Evolutionary conservation across 2,888 invertebrate genomes (phyloP).

Genomic region (Stenchaetothrips biformis): DNA sequence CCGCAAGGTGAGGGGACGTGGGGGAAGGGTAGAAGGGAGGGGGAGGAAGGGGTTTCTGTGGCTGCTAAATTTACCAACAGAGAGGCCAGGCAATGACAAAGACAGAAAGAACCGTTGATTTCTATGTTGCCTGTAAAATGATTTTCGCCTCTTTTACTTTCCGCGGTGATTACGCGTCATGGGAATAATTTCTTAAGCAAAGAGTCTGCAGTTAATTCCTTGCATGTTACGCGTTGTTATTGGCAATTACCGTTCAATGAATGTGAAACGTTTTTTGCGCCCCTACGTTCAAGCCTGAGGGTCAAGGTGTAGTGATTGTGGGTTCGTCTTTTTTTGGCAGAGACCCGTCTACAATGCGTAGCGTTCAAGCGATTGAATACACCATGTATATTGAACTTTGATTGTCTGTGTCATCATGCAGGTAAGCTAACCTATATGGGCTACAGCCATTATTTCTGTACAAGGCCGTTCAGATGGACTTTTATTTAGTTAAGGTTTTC

Average conservation of each 20-base stretch:
- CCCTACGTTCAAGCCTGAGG: background rate
- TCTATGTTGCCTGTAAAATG: background rate
- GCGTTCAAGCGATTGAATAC: background rate
- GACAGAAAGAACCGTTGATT: constrained; percentile 16
- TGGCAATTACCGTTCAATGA: background rate
- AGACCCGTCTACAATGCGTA: background rate
- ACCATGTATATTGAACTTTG: background rate
- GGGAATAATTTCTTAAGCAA: background rate
- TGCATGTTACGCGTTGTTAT: background rate
- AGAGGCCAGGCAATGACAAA: constrained; percentile 24
- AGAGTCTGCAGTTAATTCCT: background rate
- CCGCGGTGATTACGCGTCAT: background rate
- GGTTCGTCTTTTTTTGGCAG: background rate
- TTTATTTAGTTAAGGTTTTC: background rate
- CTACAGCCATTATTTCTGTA: background rate
- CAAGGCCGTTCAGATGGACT: background rate
- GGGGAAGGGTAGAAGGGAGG: too few relatives aligned
- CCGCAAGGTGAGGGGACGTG: too few relatives aligned
- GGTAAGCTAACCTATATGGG: constrained; percentile 8
- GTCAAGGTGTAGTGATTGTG: background rate
- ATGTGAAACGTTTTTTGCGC: background rate
- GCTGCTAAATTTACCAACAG: constrained; percentile 21
- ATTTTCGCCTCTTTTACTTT: background rate
- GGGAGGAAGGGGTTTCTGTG: background rate
- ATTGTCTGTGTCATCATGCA: background rate